A percentile compares a stretch with the other conserved stretches of the same genome.
Evolutionary conservation across 2,113 vertebrate genomes (phyloP).

Genomic region (Panthera tigris): DNA sequence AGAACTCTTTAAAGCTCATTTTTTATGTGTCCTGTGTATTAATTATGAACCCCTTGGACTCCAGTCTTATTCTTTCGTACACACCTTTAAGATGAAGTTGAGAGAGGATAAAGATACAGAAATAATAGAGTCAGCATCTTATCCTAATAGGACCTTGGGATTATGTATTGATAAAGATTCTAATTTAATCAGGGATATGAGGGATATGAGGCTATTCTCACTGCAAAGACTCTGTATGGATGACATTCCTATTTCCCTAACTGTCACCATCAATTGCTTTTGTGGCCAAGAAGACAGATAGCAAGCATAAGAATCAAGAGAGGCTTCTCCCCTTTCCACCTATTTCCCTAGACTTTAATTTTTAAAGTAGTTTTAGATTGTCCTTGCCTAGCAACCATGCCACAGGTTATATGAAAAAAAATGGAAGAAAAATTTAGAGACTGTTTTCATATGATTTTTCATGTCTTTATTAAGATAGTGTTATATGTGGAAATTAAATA

Average conservation of each 20-base stretch:
- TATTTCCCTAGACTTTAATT: not conserved
- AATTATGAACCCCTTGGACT: not conserved
- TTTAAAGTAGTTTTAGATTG: not conserved
- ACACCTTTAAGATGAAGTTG: not conserved
- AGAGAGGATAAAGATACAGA: not conserved
- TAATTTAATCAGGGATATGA: not conserved
- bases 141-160: not conserved
- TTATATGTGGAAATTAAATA: not conserved
- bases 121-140: not conserved
- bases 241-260: not conserved
- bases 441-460: not conserved
- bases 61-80: not conserved
- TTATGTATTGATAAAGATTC: not conserved
- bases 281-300: not conserved
- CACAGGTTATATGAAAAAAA: not conserved
- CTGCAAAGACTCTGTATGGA: not conserved
- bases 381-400: not conserved
- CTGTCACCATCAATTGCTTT: not conserved
- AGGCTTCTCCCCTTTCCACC: not conserved
- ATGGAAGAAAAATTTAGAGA: not conserved
- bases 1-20: not conserved
- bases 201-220: not conserved
- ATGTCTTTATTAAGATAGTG: not conserved
- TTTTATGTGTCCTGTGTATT: not conserved
- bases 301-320: not conserved